Percentiles rank a stretch among this genome's conserved stretches.
These are phyloP conservation scores for Anarhynchus alexandrinus DNA, from an alignment of 2,113 vertebrate genomes.

Conservation along the genomic window DNA sequence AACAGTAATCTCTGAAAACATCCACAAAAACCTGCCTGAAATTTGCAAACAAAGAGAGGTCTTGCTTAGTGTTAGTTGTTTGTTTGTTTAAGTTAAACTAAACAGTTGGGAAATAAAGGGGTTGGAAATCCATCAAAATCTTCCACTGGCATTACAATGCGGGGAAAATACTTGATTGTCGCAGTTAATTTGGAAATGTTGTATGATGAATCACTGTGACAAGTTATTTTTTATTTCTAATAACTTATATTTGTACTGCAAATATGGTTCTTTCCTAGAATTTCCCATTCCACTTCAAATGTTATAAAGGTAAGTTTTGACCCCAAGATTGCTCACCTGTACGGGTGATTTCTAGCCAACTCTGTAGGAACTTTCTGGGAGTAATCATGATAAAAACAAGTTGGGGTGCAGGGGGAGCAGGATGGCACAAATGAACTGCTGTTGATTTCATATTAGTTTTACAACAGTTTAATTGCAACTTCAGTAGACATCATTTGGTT, in stretches of 20 bases:
- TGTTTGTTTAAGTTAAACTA: background rate
- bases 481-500: background rate
- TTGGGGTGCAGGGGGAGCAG: rapidly evolving
- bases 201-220: background rate
- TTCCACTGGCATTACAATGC: background rate
- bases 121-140: background rate
- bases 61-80: background rate
- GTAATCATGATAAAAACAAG: background rate
- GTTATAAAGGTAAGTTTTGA: background rate
- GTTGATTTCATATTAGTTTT: background rate
- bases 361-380: background rate
- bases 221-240: background rate
- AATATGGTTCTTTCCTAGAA: background rate
- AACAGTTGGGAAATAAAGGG: background rate
- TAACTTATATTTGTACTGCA: background rate
- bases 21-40: background rate
- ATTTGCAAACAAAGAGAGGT: background rate
- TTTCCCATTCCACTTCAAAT: background rate
- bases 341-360: background rate
- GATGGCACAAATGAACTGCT: background rate
- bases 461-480: background rate
- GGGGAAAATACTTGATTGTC: background rate
- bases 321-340: background rate
- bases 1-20: background rate
- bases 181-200: background rate